Evolutionary conservation across 2,888 invertebrate genomes (phyloP), one percentile per base, ranked within the genome.

Genomic region (Lasioglossum zephyrum): DNA sequence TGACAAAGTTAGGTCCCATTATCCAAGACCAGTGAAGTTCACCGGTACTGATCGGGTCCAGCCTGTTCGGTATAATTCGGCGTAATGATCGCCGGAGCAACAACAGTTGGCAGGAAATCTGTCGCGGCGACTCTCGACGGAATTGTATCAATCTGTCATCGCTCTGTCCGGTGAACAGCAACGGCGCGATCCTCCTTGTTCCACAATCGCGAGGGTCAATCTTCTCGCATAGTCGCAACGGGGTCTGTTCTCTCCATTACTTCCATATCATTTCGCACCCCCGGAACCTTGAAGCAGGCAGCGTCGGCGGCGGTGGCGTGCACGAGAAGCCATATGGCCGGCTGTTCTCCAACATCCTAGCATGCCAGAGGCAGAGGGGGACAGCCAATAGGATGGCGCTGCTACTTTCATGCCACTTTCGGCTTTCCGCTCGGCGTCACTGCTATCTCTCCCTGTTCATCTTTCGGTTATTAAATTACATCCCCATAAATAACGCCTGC

Each of bases 251-350:
- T 90, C 57, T 93, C 92, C 92, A 94, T 95, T 95, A 95, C 95
- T 95, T 95, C 95, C 95, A 94, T 95, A 94, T 95, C 95, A 95
- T 95, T 95, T 95, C 94, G 92, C 95, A 95, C 95, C 95, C 95
- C 92, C 93, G 92, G 91, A 93, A 89, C 81, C 86, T 77, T 73
- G 70, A 69, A 83, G 81, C 69, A 73, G 80, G 57, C n/a, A n/a
- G 57, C n/a, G 11, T n/a, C 57, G 9, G 57, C 1, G n/a, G 1
- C 11, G 11, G n/a, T 2, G 4, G n/a, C 57, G 4, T 44, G 44
- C 44, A 85, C 87, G 53, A 22, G 79, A 60, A 73, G 92, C 94
- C 94, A 94, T 94, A 94, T 94, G 94, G 94, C 93, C 90, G 88
- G 85, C 81, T 77, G 81, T 83, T 79, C 87, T 36, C 79, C 81